phyloP scores from a whole-genome alignment of 2,113 vertebrate species.

The Plotosus lineatus region DNA sequence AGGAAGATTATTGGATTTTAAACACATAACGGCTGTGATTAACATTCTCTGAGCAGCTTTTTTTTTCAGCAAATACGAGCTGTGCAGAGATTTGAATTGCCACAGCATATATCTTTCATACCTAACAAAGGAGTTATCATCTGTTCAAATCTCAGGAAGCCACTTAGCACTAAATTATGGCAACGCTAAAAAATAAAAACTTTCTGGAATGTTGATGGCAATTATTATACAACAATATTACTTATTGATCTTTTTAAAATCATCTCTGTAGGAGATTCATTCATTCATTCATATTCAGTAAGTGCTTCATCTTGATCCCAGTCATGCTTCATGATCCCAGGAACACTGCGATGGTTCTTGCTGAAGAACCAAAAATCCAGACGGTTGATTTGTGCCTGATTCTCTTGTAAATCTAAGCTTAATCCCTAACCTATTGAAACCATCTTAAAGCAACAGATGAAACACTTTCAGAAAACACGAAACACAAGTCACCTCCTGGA shows the following conservation, averaged over 20 bases:
- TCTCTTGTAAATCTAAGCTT: background rate
- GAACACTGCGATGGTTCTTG: background rate
- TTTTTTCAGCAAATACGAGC: background rate
- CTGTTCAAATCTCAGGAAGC: background rate
- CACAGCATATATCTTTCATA: background rate
- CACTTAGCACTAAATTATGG: background rate
- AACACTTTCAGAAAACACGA: background rate
- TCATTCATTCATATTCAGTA: background rate
- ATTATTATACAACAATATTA: background rate
- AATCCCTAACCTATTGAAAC: background rate
- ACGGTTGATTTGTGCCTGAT: background rate
- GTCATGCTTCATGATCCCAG: background rate
- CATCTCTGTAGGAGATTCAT: background rate
- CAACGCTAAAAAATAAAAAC: background rate
- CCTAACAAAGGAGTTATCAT: background rate
- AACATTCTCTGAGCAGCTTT: background rate
- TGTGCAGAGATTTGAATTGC: background rate
- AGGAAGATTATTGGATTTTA: background rate
- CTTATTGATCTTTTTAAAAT: background rate
- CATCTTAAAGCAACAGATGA: background rate
- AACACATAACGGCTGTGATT: background rate
- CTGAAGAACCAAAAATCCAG: background rate
- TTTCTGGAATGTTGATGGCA: background rate
- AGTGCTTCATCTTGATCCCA: background rate
- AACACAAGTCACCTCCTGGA: background rate